Conservation (phyloP, 2,113 vertebrate genomes). For the Heterocephalus glaber region DNA sequence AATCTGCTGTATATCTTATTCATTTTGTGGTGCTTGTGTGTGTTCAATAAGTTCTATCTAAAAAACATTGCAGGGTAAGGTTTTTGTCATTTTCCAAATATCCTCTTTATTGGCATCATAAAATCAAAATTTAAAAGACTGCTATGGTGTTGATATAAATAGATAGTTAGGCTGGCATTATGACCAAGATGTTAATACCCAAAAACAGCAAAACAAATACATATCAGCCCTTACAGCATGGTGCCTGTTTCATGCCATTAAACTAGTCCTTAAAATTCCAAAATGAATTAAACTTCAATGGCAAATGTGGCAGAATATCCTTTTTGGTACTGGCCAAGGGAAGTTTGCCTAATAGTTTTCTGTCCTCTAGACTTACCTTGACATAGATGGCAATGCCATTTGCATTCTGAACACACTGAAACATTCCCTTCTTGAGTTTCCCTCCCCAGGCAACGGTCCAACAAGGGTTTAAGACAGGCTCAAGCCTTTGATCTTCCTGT, state of each 20-base stretch:
- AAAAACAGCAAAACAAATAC: neutral
- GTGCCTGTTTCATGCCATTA: neutral
- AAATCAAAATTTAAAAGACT: conserved; percentile 48
- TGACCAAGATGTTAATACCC: neutral
- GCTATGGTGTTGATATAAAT: neutral
- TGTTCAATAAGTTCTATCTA: neutral
- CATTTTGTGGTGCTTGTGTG: neutral
- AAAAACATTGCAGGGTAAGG: neutral
- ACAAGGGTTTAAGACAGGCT: neutral
- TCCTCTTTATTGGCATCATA: conserved; percentile 5
- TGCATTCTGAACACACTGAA: conserved; percentile 2
- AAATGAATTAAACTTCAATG: neutral
- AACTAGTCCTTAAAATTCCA: conserved; percentile 26
- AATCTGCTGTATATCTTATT: neutral
- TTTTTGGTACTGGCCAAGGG: conserved; percentile 17
- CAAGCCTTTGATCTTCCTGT: neutral
- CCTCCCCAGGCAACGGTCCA: neutral
- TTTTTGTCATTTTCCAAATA: conserved; percentile 54
- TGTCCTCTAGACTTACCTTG: neutral
- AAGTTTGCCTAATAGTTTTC: conserved; percentile 3
- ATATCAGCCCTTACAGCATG: neutral
- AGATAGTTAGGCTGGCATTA: neutral
- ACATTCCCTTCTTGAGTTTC: neutral
- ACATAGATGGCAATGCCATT: conserved; percentile 19
- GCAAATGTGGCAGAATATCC: conserved; percentile 8